phyloP scores from a whole-genome alignment of 2,113 vertebrate genomes.

The Corythornis vintsioides region DNA sequence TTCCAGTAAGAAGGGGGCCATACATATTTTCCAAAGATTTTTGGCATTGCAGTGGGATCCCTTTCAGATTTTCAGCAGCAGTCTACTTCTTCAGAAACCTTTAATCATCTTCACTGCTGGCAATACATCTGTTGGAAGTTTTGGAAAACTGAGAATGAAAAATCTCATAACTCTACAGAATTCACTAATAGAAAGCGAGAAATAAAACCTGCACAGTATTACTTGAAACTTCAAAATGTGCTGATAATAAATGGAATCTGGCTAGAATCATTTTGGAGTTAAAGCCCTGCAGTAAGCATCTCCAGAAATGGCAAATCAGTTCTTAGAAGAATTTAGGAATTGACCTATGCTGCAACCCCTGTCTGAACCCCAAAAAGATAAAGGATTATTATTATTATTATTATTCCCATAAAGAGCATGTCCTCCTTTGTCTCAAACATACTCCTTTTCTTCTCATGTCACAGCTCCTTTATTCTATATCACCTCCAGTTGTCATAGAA shows the following conservation, averaged over 20 bases:
- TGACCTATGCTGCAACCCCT: not conserved
- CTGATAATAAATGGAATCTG: conserved; percentile 60
- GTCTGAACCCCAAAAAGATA: not conserved
- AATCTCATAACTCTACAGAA: conserved; percentile 48
- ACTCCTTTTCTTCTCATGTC: not conserved
- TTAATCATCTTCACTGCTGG: conserved; percentile 64
- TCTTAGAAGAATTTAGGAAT: not conserved
- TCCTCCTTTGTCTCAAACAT: not conserved
- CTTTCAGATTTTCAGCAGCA: conserved; percentile 59
- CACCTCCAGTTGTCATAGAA: not conserved
- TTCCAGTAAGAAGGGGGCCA: not conserved
- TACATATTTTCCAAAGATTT: conserved; percentile 44
- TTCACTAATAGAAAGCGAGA: conserved; percentile 58
- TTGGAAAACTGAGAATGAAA: conserved; percentile 43
- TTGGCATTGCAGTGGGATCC: conserved; percentile 17
- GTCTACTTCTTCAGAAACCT: conserved; percentile 45
- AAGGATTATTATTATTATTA: not conserved
- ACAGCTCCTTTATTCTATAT: not conserved
- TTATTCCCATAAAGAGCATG: not conserved
- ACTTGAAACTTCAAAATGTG: conserved; percentile 40
- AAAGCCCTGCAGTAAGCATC: not conserved
- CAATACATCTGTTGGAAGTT: conserved; percentile 50
- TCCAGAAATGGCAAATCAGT: not conserved
- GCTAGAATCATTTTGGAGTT: not conserved
- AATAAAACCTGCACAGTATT: conserved; percentile 49